A percentile compares a stretch with the other conserved stretches of the same genome.
These are phyloP conservation scores for Neolamprologus fasciatus DNA, from an alignment of 2,113 vertebrate genomes.

Conservation along the genomic window DNA sequence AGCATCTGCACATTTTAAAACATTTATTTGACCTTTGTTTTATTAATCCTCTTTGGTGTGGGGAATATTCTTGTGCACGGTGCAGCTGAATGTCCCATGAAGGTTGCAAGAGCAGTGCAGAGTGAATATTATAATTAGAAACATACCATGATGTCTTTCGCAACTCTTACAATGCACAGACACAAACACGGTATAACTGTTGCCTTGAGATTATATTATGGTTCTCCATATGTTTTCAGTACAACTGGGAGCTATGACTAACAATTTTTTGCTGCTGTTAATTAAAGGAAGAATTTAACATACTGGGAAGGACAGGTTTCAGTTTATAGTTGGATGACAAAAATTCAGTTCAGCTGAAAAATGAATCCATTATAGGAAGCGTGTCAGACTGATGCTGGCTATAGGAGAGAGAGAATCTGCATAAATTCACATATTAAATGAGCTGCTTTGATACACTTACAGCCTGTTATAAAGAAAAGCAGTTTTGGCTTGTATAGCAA, in stretches of 20 bases:
- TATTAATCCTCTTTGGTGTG: conserved; percentile 40
- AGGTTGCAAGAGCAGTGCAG: conserved; percentile 20
- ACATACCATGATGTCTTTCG: background rate
- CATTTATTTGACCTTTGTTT: conserved; percentile 16
- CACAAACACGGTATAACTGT: background rate
- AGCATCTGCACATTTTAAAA: background rate
- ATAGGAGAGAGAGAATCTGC: background rate
- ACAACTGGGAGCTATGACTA: background rate
- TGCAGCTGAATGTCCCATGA: conserved; percentile 13
- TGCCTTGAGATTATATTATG: background rate
- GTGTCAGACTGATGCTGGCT: background rate
- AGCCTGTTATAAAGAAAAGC: background rate
- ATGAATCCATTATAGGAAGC: background rate
- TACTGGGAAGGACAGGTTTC: background rate
- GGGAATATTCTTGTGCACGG: conserved; percentile 17
- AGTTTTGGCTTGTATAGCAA: background rate
- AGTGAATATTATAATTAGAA: background rate
- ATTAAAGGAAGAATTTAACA: background rate
- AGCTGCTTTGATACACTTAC: background rate
- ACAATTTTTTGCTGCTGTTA: background rate
- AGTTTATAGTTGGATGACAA: background rate
- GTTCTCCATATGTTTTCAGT: background rate
- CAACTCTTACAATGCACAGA: background rate
- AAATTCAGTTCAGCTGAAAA: background rate
- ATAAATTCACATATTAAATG: background rate